Evolutionary conservation across 2,113 vertebrate species (phyloP).

Genomic region (Saiga tatarica): DNA sequence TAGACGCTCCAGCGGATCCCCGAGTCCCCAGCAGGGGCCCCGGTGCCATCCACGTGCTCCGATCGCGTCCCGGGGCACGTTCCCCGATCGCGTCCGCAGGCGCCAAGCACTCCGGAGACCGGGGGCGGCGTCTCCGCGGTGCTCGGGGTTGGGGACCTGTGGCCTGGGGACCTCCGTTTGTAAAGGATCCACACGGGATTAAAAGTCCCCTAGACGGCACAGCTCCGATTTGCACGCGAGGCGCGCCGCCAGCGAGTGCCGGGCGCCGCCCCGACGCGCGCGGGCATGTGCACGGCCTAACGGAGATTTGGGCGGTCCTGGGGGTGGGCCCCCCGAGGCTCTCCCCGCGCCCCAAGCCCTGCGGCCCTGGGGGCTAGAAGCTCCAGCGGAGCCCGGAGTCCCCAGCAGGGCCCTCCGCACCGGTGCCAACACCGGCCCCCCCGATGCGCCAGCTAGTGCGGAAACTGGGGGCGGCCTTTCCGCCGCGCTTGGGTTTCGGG

Average conservation of each 20-base stretch:
- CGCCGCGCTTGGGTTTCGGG: neutral
- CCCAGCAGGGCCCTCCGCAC: neutral
- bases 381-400: neutral
- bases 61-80: fast-evolving
- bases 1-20: too few species aligned
- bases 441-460: neutral
- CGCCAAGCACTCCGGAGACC: fast-evolving
- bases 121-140: fast-evolving
- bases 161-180: neutral
- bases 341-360: neutral
- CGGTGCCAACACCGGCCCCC: neutral
- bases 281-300: neutral
- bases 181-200: neutral
- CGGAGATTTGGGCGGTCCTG: neutral
- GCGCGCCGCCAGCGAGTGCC: neutral
- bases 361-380: neutral
- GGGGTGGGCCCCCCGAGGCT: neutral
- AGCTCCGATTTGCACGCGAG: neutral
- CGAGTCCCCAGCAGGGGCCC: neutral
- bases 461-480: neutral
- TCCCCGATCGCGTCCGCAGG: fast-evolving
- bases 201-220: neutral
- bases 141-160: neutral
- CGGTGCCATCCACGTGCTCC: fast-evolving
- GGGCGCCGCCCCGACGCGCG: neutral